Evolutionary conservation across 30 jellyfish, hydroid and myxozoan species (phyloP), one percentile per base, ranked within the genome.

Genomic region (Aurelia aurita complex sp. Pacific): DNA sequence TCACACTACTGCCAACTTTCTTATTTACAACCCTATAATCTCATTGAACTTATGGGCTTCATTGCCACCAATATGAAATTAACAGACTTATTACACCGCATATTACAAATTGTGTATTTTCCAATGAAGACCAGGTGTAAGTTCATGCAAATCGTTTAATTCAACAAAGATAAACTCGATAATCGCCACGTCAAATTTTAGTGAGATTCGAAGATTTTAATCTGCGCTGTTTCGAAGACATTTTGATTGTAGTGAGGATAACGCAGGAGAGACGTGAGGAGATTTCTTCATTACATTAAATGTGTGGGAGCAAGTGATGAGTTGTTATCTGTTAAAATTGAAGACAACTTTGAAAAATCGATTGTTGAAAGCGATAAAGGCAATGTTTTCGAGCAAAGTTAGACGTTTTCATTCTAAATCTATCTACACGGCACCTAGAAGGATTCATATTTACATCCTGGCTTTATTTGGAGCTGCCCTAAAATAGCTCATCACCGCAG

Each of bases 81-180:
- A 79, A 79, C 80, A 79, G 72, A 15, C 84, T 77, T 71, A 73
- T 64, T 57, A 84, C 51, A 74, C 93, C 93, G 87, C 93, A 76
- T 46, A 59, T 61, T 53, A 73, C 80, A 32, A 59, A 54, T 84
- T 40, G 82, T 84, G 93, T 84, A 60, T 84, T 84, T 84, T 68
- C 51, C 61, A 33, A 15, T 84, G 32, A 10, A 40, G 82, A 74
- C 81, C 87, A 84, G 87, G 82, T 84, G 93, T 18, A 84, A 73
- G 11, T 50, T 38, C 77, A 17, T 70, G 35, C 35, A 33, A 60
- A 60, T 84, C 87, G 40, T 66, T 46, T 40, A 73, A 84, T 61
- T 84, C 93, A 18, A 74, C 84, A 29, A 73, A 77, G 87, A 73
- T 73, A 84, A 74, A 84, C 93, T 63, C 63, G 51, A 82, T 82